Conservation (phyloP, 2,888 invertebrate genomes). For the Drosophila ustulata region DNA sequence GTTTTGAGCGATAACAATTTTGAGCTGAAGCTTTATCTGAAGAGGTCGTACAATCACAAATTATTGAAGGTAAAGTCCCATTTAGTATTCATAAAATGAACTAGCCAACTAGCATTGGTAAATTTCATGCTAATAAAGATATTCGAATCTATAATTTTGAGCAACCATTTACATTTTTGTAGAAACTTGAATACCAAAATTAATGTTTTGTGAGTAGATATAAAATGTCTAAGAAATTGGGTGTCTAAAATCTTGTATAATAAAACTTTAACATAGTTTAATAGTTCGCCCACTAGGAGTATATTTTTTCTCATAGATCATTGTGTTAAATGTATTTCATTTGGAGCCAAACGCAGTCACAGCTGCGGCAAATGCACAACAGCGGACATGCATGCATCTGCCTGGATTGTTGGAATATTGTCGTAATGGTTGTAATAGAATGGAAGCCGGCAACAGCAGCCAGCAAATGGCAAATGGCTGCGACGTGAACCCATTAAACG, state of each 20-base stretch:
- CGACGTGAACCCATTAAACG: slow-evolving; percentile 53
- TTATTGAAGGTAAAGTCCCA: not conserved
- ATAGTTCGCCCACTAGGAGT: not conserved
- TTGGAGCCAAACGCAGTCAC: slow-evolving; percentile 2
- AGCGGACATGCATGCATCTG: slow-evolving; percentile 26
- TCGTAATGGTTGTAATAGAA: slow-evolving; percentile 38
- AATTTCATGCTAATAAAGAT: too few species aligned
- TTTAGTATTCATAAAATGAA: not conserved
- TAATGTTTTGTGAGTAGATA: too few species aligned
- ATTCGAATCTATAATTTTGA: too few species aligned
- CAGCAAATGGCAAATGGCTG: slow-evolving; percentile 35
- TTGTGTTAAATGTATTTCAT: not conserved
- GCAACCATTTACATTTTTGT: too few species aligned
- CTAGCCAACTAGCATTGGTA: not conserved
- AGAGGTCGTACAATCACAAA: not conserved
- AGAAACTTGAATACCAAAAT: too few species aligned
- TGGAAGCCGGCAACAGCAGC: slow-evolving; percentile 7
- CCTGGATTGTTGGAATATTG: slow-evolving; percentile 26
- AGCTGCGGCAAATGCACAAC: slow-evolving; percentile 35
- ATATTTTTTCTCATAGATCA: not conserved
- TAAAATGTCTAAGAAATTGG: too few species aligned
- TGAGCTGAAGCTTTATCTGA: not conserved
- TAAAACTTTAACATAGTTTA: too few species aligned
- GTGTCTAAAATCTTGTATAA: too few species aligned
- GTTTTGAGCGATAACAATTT: not conserved